Evolutionary conservation across 2,888 invertebrate species (phyloP).

Genomic region (Syrista parreyssii): DNA sequence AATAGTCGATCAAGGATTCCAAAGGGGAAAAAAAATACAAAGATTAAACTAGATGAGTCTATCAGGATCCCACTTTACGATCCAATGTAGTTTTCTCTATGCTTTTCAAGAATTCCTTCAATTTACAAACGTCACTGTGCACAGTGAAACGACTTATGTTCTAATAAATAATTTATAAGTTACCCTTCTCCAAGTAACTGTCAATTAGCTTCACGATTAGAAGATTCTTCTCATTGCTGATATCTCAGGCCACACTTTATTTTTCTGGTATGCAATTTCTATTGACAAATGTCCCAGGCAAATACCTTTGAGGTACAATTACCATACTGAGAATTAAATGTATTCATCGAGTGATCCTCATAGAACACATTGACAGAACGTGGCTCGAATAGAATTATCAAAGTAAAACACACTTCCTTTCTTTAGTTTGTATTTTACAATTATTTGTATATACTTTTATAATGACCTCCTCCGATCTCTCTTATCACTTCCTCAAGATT

Average conservation of each 20-base stretch:
- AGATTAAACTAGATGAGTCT: not conserved
- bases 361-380: not conserved
- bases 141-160: not conserved
- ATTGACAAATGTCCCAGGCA: not conserved
- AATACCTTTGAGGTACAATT: not conserved
- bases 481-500: not conserved
- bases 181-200: not conserved
- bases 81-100: not conserved
- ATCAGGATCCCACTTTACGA: not conserved
- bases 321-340: not conserved
- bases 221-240: not conserved
- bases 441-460: not conserved
- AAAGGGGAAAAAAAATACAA: not conserved
- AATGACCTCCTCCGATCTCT: not conserved
- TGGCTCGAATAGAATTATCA: not conserved
- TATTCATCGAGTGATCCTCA: not conserved
- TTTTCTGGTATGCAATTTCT: not conserved
- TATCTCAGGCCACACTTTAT: not conserved
- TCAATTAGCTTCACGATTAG: not conserved
- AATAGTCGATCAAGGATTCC: not conserved
- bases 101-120: not conserved
- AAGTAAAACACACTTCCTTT: not conserved
- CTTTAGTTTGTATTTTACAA: not conserved
- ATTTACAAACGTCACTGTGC: not conserved
- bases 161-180: not conserved